Percentiles rank a stretch among this genome's conserved stretches.
Evolutionary conservation across 2,888 invertebrate species (phyloP).

Genomic region (Lutraria lutraria): DNA sequence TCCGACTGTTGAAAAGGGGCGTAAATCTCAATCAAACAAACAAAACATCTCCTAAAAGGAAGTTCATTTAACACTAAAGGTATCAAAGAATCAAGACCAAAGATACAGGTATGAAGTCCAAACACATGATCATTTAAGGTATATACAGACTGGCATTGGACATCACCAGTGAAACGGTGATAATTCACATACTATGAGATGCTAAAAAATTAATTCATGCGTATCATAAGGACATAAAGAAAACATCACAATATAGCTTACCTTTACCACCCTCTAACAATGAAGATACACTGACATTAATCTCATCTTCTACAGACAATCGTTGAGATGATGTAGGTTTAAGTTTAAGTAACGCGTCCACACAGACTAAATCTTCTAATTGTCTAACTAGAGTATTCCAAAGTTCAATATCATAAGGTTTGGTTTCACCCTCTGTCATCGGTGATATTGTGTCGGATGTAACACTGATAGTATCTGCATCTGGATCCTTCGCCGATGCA

Average conservation of each 20-base stretch:
- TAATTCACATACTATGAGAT: too few relatives aligned
- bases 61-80: too few relatives aligned
- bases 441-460: conserved; percentile 54
- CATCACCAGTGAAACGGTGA: too few relatives aligned
- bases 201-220: too few relatives aligned
- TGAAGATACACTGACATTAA: conserved; percentile 83
- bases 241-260: conserved; percentile 55
- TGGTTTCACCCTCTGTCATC: conserved; percentile 94
- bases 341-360: conserved; percentile 82
- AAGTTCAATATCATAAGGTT: conserved; percentile 93
- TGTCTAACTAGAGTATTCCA: conserved; percentile 96
- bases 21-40: too few relatives aligned
- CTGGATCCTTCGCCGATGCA: conserved; percentile 77
- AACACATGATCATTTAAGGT: too few relatives aligned
- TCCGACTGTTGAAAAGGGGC: too few relatives aligned
- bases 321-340: conserved; percentile 56
- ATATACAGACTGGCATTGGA: too few relatives aligned
- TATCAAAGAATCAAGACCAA: too few relatives aligned
- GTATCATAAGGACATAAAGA: conserved; percentile 84
- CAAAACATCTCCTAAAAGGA: too few relatives aligned
- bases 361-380: conserved; percentile 94
- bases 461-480: conserved; percentile 80
- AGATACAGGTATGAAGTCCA: too few relatives aligned
- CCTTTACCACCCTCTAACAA: conserved; percentile 87
- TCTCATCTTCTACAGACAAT: conserved; percentile 63